Base-by-base conservation (phyloP, 2,113 vertebrate genomes). In the Passer montanus region DNA sequence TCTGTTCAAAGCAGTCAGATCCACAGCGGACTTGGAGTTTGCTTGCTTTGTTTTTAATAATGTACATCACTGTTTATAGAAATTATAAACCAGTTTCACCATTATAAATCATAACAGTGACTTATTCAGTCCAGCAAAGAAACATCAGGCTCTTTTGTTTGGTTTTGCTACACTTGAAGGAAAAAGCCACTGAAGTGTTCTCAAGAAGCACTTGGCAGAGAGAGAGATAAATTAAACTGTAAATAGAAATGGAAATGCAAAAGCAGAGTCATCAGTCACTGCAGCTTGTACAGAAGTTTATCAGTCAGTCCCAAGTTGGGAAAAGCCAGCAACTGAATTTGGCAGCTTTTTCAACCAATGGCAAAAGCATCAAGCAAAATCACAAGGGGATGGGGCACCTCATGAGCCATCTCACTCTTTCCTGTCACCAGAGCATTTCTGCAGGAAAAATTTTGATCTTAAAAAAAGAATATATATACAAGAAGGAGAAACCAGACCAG, bases 161-260 rank as follows among this genome's bases (percentile, higher is more conserved):
- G 90, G 89, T 93, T 96, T 93, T 95, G 84, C 60, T 84, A 87
- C 87, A 96, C 95, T 96, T 92, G 83, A 94, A 93, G 91, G 89
- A 87, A 95, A 92, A 96, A 96, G 85, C 60, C 86, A 92, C 72
- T 85, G 86, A 95, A 96, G 91, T 91, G 89, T 85, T 96, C 93
- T 90, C 78, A 85, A 94, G 77, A 70, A 94, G 60, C 82, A 90
- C 81, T 92, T 16, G 0, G 67, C 63, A 91, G 69, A 78, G 49
- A 63, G 59, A 92, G 43, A 81, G 77, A 97, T 85, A 94, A 95
- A 95, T 95, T 94, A 89, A 94, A 91, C 84, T 67, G 52, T 90
- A 97, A 97, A 94, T 73, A 93, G 87, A 81, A 96, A 91, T 83
- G 59, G 84, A 94, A 96, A 94, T 73, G 70, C 2, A 7, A 94